Percentiles rank a stretch among this genome's conserved stretches.
These are phyloP conservation scores for Pantherophis alleghaniensis DNA, from an alignment of 2,797 vertebrate species.

Conservation along the genomic window DNA sequence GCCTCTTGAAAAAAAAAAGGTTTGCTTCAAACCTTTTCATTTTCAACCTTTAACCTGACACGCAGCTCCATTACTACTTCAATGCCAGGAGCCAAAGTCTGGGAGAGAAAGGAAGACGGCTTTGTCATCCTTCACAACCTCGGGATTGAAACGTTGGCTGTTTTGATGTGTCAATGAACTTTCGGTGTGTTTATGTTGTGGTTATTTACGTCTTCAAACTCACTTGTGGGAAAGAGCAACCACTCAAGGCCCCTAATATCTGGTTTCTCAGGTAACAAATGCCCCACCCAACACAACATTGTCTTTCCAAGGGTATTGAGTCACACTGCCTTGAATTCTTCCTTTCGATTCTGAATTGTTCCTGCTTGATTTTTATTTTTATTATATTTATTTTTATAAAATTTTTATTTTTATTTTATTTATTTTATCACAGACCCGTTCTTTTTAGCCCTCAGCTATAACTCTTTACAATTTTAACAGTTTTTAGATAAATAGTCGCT, in stretches of 20 bases:
- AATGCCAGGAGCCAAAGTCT: neutral
- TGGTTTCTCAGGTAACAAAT: slow-evolving; percentile 13
- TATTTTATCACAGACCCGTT: no score
- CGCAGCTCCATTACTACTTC: neutral
- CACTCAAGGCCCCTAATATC: neutral
- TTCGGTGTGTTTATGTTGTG: slow-evolving; percentile 1
- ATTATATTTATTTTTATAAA: no score
- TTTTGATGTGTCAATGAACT: slow-evolving; percentile 11
- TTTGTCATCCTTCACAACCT: neutral
- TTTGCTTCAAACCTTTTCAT: neutral
- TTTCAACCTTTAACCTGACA: neutral
- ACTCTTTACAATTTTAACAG: no score
- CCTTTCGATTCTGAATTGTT: neutral
- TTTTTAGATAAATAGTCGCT: no score
- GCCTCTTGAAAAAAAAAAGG: no score
- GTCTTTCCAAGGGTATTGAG: neutral
- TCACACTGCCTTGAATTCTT: rapidly evolving
- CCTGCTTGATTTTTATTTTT: neutral
- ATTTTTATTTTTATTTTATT: no score
- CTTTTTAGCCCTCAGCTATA: no score
- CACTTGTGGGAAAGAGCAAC: neutral
- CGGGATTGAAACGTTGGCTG: neutral
- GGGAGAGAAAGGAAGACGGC: neutral
- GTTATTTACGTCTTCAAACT: slow-evolving; percentile 6
- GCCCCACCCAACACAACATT: neutral